Evolutionary conservation across 1,140 invertebrate genomes (phyloP), one percentile per base, ranked within the genome.

Genomic region (Drosophila teissieri): DNA sequence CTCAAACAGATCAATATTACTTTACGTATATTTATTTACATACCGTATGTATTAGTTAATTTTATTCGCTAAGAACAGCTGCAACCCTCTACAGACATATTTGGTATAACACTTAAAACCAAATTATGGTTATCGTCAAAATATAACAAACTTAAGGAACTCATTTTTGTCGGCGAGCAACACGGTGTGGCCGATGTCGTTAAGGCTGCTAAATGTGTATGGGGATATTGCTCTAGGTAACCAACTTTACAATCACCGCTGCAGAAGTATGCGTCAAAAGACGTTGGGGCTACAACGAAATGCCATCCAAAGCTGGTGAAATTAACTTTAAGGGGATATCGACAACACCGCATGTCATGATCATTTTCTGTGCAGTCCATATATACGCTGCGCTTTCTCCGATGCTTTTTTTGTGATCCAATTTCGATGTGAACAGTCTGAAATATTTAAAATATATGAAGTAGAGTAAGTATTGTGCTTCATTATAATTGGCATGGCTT

Each of bases 251-350:
- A 99, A 81, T 98, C 97, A 3, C 98, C 98, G 63, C 96, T 96
- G 93, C 98, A 99, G 93, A 98, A 99, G 93, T 98, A 98, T 15
- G 98, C 98, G 86, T 98, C 96, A 93, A 99, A 99, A 74, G 96
- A 95, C 81, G 97, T 97, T 0, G 98, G 98, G 0, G 98, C 98
- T 37, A 99, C 98, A 81, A 99, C 98, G 96, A 98, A 99, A 85
- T 99, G 98, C 98, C 98, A 99, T 11, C 98, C 98, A 88, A 99
- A 98, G 73, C 97, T 97, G 78, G 96, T 96, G 93, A 99, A 99
- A 93, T 99, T 97, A 12, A 99, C 98, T 11, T 96, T 97, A 15
- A 99, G 94, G 1, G 97, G 96, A 92, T 98, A 98, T 14, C 97
- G 95, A 91, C 97, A 98, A 92, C 97, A 98, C 22, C 96, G 94